A percentile compares a stretch with the other conserved stretches of the same genome.
Evolutionary conservation across 2,797 vertebrate species (phyloP).

Genomic region (Propithecus deckenii): DNA sequence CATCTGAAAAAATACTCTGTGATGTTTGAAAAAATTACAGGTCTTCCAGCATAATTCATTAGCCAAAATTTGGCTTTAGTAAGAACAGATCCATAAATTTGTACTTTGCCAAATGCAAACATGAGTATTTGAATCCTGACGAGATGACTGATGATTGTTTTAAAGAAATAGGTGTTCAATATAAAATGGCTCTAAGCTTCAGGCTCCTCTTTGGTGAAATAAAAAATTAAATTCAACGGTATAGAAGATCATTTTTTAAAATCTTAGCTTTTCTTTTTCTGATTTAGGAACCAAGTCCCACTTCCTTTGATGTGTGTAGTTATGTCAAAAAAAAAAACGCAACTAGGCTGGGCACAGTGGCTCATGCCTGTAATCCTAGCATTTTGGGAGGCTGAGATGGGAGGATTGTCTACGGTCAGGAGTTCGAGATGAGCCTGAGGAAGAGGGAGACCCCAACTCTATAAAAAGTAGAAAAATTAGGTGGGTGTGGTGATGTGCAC

Average conservation of each 20-base stretch:
- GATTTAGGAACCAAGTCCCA: neutral
- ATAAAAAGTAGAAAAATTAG: neutral
- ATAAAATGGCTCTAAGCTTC: neutral
- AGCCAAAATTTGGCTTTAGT: neutral
- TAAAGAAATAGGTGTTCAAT: neutral
- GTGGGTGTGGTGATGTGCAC: neutral
- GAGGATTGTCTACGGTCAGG: neutral
- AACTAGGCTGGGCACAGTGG: neutral
- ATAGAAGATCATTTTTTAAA: neutral
- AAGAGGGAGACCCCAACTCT: neutral
- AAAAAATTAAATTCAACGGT: neutral
- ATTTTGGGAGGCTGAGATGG: neutral
- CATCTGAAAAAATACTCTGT: neutral
- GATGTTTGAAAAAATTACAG: neutral
- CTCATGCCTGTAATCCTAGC: neutral
- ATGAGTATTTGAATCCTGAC: neutral
- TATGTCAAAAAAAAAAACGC: neutral
- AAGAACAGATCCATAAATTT: neutral
- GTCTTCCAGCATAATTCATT: neutral
- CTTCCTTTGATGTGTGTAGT: neutral
- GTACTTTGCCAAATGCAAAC: neutral
- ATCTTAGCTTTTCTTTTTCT: neutral
- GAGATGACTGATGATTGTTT: neutral
- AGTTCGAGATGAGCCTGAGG: neutral
- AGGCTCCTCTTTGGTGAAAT: neutral